Evolutionary conservation across 2,113 vertebrate species (phyloP).

Genomic region (Podilymbus podiceps): DNA sequence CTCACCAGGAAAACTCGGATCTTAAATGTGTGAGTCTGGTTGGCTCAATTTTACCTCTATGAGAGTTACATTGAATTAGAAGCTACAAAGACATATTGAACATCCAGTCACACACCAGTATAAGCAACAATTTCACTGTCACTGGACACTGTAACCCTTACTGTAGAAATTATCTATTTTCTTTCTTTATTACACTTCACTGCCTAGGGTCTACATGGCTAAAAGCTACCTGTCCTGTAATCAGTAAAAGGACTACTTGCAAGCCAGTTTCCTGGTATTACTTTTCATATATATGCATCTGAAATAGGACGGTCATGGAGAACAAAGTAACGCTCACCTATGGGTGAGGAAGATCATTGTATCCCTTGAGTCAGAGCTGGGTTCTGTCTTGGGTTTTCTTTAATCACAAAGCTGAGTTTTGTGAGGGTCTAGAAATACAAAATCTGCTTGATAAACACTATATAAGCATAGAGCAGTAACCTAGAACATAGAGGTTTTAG

Average conservation of each 20-base stretch:
- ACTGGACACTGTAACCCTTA: background rate
- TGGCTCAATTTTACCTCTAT: background rate
- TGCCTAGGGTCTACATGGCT: background rate
- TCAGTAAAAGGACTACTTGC: background rate
- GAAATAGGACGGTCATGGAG: background rate
- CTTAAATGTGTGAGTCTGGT: background rate
- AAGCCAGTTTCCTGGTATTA: background rate
- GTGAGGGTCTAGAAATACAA: background rate
- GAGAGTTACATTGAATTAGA: background rate
- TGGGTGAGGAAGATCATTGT: background rate
- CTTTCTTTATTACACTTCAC: background rate
- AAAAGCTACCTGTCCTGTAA: background rate
- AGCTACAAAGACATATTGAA: background rate
- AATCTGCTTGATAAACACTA: background rate
- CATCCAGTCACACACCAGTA: background rate
- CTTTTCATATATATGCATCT: background rate
- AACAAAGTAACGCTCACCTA: background rate
- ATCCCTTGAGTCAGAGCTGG: background rate
- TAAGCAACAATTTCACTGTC: background rate
- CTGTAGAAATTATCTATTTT: background rate
- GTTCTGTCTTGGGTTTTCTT: background rate
- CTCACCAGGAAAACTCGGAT: background rate
- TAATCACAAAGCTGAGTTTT: background rate
- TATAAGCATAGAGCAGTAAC: background rate
- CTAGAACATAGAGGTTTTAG: background rate